Conservation (phyloP, 1,140 invertebrate genomes). For the Tribolium castaneum region DNA sequence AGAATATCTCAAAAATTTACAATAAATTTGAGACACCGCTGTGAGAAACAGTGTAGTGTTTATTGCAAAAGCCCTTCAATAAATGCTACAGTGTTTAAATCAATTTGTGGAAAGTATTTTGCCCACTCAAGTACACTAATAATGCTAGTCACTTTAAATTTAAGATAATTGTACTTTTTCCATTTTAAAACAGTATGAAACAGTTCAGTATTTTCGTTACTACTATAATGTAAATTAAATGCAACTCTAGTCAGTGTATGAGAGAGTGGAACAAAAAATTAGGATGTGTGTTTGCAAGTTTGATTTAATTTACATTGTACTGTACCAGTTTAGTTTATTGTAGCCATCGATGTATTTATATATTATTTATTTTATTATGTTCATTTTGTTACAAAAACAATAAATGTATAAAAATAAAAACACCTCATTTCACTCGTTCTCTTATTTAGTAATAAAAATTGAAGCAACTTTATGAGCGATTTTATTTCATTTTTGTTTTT, state of each 20-base stretch:
- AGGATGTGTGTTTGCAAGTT: background rate
- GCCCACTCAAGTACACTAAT: background rate
- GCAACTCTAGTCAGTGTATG: background rate
- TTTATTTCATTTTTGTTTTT: background rate
- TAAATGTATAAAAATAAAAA: constrained; percentile 17
- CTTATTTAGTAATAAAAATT: background rate
- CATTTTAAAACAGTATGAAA: constrained; percentile 18
- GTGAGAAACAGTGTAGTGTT: constrained; percentile 19
- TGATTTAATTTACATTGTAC: constrained; percentile 10
- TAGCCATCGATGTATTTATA: constrained; percentile 7
- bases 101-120: background rate
- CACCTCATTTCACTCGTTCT: background rate
- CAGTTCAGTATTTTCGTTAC: background rate
- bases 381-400: constrained; percentile 16
- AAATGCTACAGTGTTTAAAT: constrained; percentile 1
- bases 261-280: background rate
- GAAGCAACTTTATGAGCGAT: background rate
- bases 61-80: constrained; percentile 36
- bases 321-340: background rate
- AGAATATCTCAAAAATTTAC: constrained; percentile 25
- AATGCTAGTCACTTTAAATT: constrained; percentile 35
- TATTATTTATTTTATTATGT: constrained; percentile 22
- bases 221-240: constrained; percentile 15
- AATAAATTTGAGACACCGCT: background rate
- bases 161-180: constrained; percentile 1